A percentile compares a stretch with the other conserved stretches of the same genome.
Evolutionary conservation across 2,888 invertebrate species (phyloP).

Genomic region (Dolomedes plantarius): DNA sequence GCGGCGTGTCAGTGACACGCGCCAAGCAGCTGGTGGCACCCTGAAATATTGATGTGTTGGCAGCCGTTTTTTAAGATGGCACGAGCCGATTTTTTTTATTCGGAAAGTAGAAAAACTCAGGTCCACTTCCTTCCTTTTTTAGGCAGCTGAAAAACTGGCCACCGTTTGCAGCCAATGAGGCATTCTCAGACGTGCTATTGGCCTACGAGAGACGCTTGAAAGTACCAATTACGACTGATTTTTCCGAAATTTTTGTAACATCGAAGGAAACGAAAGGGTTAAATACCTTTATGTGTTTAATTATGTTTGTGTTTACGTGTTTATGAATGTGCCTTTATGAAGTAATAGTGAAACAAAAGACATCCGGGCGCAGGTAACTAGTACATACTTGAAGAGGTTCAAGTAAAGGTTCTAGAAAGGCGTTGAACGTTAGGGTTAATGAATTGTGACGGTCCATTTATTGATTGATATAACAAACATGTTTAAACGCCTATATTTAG

Average conservation of each 20-base stretch:
- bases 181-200: neutral
- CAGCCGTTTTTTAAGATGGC: slow-evolving; percentile 16
- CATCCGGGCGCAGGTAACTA: no score
- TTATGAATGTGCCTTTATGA: no score
- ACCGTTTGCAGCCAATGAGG: neutral
- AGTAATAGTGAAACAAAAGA: no score
- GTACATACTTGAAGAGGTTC: no score
- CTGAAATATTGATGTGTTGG: slow-evolving; percentile 18
- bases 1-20: slow-evolving; percentile 19
- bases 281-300: neutral
- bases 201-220: neutral
- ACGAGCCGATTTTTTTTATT: neutral
- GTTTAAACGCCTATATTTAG: no score
- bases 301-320: no score
- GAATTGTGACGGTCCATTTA: no score
- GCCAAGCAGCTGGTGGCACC: slow-evolving; percentile 10
- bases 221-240: neutral
- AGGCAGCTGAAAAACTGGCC: neutral
- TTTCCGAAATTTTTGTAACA: neutral
- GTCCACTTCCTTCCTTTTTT: slow-evolving; percentile 13
- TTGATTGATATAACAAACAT: no score
- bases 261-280: neutral
- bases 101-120: slow-evolving; percentile 5
- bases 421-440: no score
- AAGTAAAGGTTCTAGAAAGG: no score